Evolutionary conservation across 2,888 invertebrate genomes (phyloP).

Genomic region (Amitus sp.): DNA sequence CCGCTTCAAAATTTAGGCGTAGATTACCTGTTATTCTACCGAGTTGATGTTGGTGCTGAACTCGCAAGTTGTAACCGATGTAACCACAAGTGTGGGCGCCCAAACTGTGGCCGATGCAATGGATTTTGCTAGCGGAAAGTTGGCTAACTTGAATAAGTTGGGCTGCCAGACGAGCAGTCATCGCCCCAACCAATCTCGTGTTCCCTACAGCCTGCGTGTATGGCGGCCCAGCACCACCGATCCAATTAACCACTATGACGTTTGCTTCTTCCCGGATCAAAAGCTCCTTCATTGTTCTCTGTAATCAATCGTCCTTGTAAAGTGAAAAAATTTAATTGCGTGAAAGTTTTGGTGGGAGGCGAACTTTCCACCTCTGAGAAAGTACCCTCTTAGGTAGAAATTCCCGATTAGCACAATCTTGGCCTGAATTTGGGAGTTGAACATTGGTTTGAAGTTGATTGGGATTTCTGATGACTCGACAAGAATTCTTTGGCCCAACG

Average conservation of each 20-base stretch:
- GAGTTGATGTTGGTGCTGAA: conserved; percentile 70
- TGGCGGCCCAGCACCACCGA: conserved; percentile 85
- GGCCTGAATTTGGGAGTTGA: too few species aligned
- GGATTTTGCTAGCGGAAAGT: conserved; percentile 72
- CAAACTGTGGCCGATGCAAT: conserved; percentile 87
- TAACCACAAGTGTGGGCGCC: conserved; percentile 89
- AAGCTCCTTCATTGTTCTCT: conserved; percentile 78
- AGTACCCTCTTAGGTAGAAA: too few species aligned
- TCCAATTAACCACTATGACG: conserved; percentile 87
- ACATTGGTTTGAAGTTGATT: too few species aligned
- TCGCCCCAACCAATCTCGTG: conserved; percentile 84
- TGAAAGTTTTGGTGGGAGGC: too few species aligned
- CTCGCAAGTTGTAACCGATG: conserved; percentile 79
- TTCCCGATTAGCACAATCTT: too few species aligned
- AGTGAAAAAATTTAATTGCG: too few species aligned
- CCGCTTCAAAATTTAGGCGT: too few species aligned
- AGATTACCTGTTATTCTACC: conserved; percentile 80
- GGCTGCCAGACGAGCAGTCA: conserved; percentile 78
- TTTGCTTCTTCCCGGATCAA: conserved; percentile 77
- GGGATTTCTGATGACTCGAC: too few species aligned
- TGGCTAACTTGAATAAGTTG: conserved; percentile 65
- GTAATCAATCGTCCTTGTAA: not conserved
- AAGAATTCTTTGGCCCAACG: too few species aligned
- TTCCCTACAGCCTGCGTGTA: conserved; percentile 94
- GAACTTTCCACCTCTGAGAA: too few species aligned